A percentile compares a stretch with the other conserved stretches of the same genome.
Evolutionary conservation across 1,140 invertebrate genomes (phyloP).

Genomic region (Asbolus verrucosus): DNA sequence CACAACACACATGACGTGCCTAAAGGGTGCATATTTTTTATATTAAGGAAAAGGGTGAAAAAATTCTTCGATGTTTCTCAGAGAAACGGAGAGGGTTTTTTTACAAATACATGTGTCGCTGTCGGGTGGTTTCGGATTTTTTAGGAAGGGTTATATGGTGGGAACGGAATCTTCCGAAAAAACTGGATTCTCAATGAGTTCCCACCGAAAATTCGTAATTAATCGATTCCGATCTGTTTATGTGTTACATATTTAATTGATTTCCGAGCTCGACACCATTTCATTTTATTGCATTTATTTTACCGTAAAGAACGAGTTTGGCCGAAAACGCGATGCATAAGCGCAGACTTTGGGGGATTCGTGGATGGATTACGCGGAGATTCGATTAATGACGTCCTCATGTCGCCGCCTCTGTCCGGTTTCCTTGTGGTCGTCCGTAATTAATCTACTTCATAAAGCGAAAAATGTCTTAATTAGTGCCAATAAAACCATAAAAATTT

Average conservation of each 20-base stretch:
- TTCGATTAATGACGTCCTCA: background rate
- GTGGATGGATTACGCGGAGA: too few relatives aligned
- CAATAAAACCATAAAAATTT: conserved; percentile 8
- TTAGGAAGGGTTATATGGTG: conserved; percentile 21
- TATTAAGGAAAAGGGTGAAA: conserved; percentile 40
- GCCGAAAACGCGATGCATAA: too few relatives aligned
- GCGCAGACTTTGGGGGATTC: too few relatives aligned
- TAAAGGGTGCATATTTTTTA: conserved; percentile 41
- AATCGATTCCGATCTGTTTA: background rate
- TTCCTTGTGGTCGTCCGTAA: background rate
- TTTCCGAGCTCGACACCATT: background rate
- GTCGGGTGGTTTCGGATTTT: too few relatives aligned
- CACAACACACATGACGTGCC: conserved; percentile 30
- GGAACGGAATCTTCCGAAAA: conserved; percentile 19
- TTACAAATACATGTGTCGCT: conserved; percentile 15
- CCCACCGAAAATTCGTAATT: background rate
- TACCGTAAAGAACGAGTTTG: too few relatives aligned
- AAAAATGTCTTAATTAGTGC: conserved; percentile 18
- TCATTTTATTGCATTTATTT: background rate
- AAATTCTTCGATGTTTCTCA: conserved; percentile 38
- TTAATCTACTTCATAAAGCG: background rate
- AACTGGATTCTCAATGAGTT: conserved; percentile 7
- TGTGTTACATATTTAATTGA: background rate
- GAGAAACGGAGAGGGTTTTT: conserved; percentile 1
- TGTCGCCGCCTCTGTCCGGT: background rate